A percentile compares a stretch with the other conserved stretches of the same genome.
Evolutionary conservation across 2,113 vertebrate species (phyloP).

Genomic region (Colinus virginianus): DNA sequence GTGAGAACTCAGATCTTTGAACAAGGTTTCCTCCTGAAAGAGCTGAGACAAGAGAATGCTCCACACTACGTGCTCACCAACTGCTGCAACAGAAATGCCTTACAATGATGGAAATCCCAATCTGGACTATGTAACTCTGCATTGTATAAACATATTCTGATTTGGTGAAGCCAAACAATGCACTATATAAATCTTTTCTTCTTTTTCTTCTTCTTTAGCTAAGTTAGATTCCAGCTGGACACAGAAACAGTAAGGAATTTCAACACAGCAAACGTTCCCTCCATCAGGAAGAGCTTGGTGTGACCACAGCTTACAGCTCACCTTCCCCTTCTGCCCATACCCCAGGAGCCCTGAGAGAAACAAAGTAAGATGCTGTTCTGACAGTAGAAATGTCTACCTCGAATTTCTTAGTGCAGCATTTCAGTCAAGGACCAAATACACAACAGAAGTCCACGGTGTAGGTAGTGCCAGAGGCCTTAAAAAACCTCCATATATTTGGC

Average conservation of each 20-base stretch:
- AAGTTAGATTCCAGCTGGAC: neutral
- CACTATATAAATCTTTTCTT: rapidly evolving
- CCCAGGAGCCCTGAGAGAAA: neutral
- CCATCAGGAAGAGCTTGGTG: neutral
- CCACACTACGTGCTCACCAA: neutral
- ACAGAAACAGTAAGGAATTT: neutral
- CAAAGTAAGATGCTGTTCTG: neutral
- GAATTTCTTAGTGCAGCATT: neutral
- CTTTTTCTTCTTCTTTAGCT: neutral
- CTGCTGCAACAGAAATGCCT: neutral
- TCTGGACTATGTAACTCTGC: too few relatives aligned
- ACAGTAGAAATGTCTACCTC: neutral
- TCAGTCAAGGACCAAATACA: neutral
- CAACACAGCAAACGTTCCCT: neutral
- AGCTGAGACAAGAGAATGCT: neutral
- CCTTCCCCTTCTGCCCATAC: neutral
- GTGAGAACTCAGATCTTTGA: neutral
- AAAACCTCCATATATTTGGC: neutral
- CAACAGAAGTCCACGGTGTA: rapidly evolving
- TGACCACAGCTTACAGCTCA: neutral
- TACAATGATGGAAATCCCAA: neutral
- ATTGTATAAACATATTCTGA: neutral
- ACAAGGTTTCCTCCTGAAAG: neutral
- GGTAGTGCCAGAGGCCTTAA: neutral
- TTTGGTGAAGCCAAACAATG: neutral